Conservation (phyloP, 2,888 invertebrate genomes). For the Chrysolina oricalcia region DNA sequence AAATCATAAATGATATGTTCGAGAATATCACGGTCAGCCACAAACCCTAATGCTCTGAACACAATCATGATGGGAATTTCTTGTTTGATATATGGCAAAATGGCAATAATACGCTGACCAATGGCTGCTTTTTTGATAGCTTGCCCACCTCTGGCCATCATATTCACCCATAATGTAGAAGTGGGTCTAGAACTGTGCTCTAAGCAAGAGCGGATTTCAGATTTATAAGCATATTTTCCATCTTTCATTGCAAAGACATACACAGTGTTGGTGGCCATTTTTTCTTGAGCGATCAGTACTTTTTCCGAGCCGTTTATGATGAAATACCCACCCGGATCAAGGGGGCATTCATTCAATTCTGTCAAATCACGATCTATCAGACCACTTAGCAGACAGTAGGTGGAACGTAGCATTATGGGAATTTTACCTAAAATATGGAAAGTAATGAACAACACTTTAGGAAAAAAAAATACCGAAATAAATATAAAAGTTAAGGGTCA, state of each 20-base stretch:
- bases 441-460: too few relatives aligned
- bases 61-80: conserved; percentile 99
- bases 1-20: conserved; percentile 99
- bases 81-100: conserved; percentile 98
- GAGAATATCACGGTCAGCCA: conserved; percentile 98
- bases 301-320: conserved; percentile 98
- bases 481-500: too few relatives aligned
- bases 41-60: conserved; percentile 97
- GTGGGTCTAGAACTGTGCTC: conserved; percentile 96
- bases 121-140: conserved; percentile 99
- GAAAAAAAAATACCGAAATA: too few relatives aligned
- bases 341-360: conserved; percentile 98
- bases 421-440: conserved; percentile 87
- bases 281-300: conserved; percentile 98
- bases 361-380: conserved; percentile 99
- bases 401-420: conserved; percentile 98
- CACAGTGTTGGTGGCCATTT: conserved; percentile 99
- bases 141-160: conserved; percentile 99
- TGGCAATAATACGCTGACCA: conserved; percentile 97
- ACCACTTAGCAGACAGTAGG: conserved; percentile 95
- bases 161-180: conserved; percentile 98
- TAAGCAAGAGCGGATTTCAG: conserved; percentile 96
- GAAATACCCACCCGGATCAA: conserved; percentile 99
- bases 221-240: conserved; percentile 98
- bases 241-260: conserved; percentile 99